Evolutionary conservation across 2,888 invertebrate species (phyloP), one percentile per base, ranked within the genome.

Genomic region (Chouioia cunea): DNA sequence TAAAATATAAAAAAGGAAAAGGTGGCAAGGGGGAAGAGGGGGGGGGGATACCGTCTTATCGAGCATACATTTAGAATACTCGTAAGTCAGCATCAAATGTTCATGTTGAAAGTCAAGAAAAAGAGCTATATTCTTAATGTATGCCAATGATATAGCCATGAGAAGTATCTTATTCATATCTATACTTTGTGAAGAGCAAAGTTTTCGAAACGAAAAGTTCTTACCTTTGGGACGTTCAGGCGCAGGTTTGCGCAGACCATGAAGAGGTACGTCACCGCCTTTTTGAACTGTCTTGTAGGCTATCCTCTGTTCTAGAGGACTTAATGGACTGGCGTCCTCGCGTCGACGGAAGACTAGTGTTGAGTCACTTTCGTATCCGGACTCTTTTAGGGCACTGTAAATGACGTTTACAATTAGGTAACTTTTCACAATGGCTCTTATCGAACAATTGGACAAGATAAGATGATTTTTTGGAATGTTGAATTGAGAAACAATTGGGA

Each of bases 251-350:
- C 97, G 90, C 82, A 98, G 91, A 52, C 98, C 98, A 81, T 95
- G 91, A 12, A 96, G 88, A 0, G 98, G 98, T 2, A 97, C 96
- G 86, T 98, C 97, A 0, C 97, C 97, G 0, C 98, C 98, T 70
- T 93, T 93, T 83, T 97, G 97, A 68, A 98, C 91, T 75, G 91
- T 92, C 81, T 93, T 92, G 86, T 98, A 98, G 14, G 93, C 93
- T 73, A 93, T 91, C 73, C 92, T 91, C 78, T 95, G 92, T 82
- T 96, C 94, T n/a, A 91, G 90, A 0, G 95, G 95, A 76, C 93
- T 95, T 65, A 95, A 86, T 0, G 90, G 90, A 54, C 89, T 89
- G 47, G 88, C 87, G 76, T 91, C 89, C 76, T 93, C 93, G 71
- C 93, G 91, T 67, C 93, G 90, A 76, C 93, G 91, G 86, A 96